A percentile compares a stretch with the other conserved stretches of the same genome.
Conservation (phyloP, 2,797 vertebrate species). For the Poeciliopsis infans region DNA sequence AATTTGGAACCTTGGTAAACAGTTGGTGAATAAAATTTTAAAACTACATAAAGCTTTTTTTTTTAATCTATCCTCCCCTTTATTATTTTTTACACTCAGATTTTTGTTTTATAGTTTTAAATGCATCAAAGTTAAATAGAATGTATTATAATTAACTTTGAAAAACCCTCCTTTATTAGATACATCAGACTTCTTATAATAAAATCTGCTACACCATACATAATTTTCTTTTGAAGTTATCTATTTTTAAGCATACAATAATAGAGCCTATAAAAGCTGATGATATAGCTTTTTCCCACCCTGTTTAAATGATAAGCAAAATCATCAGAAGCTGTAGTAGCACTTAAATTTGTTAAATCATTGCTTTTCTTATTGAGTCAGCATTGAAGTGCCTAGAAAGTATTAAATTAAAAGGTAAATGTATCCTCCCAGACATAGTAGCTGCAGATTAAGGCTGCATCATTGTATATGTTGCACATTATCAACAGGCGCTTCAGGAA, state of each 20-base stretch:
- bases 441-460: neutral
- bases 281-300: neutral
- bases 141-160: neutral
- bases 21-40: neutral
- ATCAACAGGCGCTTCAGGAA: neutral
- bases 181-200: neutral
- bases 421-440: neutral
- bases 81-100: neutral
- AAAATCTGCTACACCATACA: neutral
- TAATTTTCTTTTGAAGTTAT: slow-evolving; percentile 1
- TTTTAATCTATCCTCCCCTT: neutral
- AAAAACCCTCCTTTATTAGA: neutral
- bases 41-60: neutral
- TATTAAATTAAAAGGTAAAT: neutral
- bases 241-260: neutral
- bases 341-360: neutral
- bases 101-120: neutral
- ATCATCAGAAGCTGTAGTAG: neutral
- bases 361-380: neutral
- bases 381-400: neutral
- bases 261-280: neutral
- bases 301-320: neutral
- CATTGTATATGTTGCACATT: neutral
- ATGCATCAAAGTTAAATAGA: neutral
- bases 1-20: too few relatives aligned